Evolutionary conservation across 2,797 vertebrate species (phyloP).

Genomic region (Enoplosus armatus): DNA sequence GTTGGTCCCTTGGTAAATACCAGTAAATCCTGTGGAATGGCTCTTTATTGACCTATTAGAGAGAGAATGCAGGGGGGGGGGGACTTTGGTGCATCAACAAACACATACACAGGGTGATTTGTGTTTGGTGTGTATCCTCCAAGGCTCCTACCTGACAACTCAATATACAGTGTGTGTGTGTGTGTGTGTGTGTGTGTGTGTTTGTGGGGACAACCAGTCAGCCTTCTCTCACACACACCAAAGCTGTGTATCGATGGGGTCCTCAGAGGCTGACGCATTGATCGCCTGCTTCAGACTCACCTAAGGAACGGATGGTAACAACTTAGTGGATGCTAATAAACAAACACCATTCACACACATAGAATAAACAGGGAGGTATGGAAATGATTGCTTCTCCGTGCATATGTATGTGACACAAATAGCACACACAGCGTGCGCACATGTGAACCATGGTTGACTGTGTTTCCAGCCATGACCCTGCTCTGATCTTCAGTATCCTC

Average conservation of each 20-base stretch:
- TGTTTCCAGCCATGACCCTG: conserved; percentile 51
- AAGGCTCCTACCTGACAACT: conserved; percentile 55
- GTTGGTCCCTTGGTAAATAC: conserved; percentile 64
- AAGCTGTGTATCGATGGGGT: conserved; percentile 38
- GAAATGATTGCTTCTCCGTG: background rate
- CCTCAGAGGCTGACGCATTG: conserved; percentile 50
- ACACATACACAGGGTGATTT: conserved; percentile 40
- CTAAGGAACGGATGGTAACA: conserved; percentile 22
- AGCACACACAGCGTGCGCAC: conserved; percentile 1
- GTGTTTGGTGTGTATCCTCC: conserved; percentile 43
- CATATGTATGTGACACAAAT: background rate
- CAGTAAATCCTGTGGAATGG: conserved; percentile 63
- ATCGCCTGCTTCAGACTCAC: conserved; percentile 41
- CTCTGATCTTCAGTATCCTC: conserved; percentile 27
- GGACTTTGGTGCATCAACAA: conserved; percentile 29
- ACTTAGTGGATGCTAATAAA: conserved; percentile 41
- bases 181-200: conserved; percentile 13
- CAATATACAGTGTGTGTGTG: conserved; percentile 51
- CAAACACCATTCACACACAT: background rate
- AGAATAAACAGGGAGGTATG: background rate
- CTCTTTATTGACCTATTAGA: conserved; percentile 69
- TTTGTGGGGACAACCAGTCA: background rate
- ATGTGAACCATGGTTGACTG: conserved; percentile 17
- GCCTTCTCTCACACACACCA: conserved; percentile 8
- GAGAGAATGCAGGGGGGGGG: conserved; percentile 17